A percentile compares a stretch with the other conserved stretches of the same genome.
These are phyloP conservation scores for Gobius niger DNA, from an alignment of 2,113 vertebrate species.

Conservation along the genomic window DNA sequence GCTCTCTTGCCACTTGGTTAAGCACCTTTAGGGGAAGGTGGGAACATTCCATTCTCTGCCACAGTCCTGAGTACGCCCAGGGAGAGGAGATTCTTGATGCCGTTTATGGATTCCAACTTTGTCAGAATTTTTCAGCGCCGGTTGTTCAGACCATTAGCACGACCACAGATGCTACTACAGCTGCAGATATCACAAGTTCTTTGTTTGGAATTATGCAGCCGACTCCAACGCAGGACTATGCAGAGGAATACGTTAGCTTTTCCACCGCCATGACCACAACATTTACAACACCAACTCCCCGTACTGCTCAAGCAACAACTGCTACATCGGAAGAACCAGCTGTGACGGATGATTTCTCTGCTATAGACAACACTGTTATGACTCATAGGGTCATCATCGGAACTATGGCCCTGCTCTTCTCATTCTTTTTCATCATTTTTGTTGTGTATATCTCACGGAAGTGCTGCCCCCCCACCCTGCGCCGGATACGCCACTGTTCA, in stretches of 20 bases:
- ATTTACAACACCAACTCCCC: slow-evolving; percentile 70
- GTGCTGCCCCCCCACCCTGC: slow-evolving; percentile 96
- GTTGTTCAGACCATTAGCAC: slow-evolving; percentile 81
- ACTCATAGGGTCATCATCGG: slow-evolving; percentile 97
- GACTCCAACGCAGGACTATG: slow-evolving; percentile 90
- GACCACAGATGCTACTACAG: slow-evolving; percentile 70
- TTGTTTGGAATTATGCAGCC: slow-evolving; percentile 90
- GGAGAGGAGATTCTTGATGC: slow-evolving; percentile 98
- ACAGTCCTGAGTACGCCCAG: slow-evolving; percentile 95
- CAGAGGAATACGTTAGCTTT: slow-evolving; percentile 94
- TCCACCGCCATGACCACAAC: slow-evolving; percentile 79
- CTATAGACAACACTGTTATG: slow-evolving; percentile 93
- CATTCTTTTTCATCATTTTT: slow-evolving; percentile 99
- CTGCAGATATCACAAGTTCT: slow-evolving; percentile 84
- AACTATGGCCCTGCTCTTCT: slow-evolving; percentile 98
- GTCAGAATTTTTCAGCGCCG: slow-evolving; percentile 93
- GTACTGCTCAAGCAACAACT: slow-evolving; percentile 70
- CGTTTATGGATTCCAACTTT: slow-evolving; percentile 97
- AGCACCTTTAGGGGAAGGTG: slow-evolving; percentile 95
- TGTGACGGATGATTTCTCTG: slow-evolving; percentile 86
- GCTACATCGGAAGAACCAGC: slow-evolving; percentile 79
- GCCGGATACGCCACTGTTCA: slow-evolving; percentile 96
- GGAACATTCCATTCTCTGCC: slow-evolving; percentile 96
- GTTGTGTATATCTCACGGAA: slow-evolving; percentile 98
- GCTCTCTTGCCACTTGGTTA: slow-evolving; percentile 92